A percentile compares a stretch with the other conserved stretches of the same genome.
These are phyloP conservation scores for Parascotia fuliginaria DNA, from an alignment of 2,888 invertebrate genomes.

Conservation along the genomic window DNA sequence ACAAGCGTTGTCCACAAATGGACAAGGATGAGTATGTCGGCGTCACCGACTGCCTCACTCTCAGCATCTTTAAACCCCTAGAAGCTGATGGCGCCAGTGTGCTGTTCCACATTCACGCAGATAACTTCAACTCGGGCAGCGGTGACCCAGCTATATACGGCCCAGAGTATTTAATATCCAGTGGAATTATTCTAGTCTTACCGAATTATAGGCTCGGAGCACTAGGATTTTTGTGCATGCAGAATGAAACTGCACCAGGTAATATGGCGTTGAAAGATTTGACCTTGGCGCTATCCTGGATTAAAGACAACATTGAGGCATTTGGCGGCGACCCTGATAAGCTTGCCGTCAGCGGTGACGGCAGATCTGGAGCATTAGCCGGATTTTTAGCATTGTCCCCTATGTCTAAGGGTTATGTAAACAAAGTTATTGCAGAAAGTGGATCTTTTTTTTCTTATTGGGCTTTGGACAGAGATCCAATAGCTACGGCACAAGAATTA, in stretches of 20 bases:
- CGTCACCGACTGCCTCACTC: constrained; percentile 64
- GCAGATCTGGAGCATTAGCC: constrained; percentile 63
- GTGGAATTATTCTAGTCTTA: constrained; percentile 63
- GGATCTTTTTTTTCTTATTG: constrained; percentile 68
- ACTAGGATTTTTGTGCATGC: constrained; percentile 71
- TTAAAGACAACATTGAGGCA: constrained; percentile 57
- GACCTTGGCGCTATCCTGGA: constrained; percentile 68
- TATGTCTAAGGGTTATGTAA: constrained; percentile 55
- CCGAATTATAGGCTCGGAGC: constrained; percentile 75
- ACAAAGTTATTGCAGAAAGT: constrained; percentile 70
- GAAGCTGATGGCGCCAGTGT: constrained; percentile 52
- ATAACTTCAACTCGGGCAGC: constrained; percentile 62
- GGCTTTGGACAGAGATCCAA: constrained; percentile 68
- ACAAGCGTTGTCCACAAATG: constrained; percentile 64
- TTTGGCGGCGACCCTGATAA: constrained; percentile 72
- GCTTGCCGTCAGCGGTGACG: constrained; percentile 70
- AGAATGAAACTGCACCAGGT: constrained; percentile 65
- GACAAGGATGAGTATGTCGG: constrained; percentile 47
- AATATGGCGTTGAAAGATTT: constrained; percentile 75
- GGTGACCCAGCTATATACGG: constrained; percentile 67
- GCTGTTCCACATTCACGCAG: constrained; percentile 74
- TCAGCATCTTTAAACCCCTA: constrained; percentile 66
- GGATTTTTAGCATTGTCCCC: constrained; percentile 65
- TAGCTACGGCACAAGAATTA: constrained; percentile 56
- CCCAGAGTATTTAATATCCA: constrained; percentile 63